These are phyloP conservation scores for Loripinus fragilis DNA, from an alignment of 2,888 invertebrate genomes.

Conservation along the genomic window DNA sequence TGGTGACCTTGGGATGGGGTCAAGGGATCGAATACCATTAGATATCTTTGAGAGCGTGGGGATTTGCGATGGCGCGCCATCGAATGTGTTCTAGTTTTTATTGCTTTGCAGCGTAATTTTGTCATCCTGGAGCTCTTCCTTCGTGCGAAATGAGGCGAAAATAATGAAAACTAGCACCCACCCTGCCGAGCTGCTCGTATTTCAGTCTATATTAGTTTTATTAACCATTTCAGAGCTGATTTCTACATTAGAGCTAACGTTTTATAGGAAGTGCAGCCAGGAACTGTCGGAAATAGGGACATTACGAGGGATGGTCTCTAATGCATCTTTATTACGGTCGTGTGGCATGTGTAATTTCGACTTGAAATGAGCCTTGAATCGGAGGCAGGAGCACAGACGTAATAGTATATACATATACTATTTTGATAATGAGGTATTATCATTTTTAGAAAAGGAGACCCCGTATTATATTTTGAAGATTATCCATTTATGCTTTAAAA, in stretches of 20 bases:
- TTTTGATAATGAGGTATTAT: too few relatives aligned
- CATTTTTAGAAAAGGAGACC: too few relatives aligned
- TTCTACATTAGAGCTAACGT: constrained; percentile 6
- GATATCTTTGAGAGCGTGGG: too few relatives aligned
- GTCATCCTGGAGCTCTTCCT: constrained; percentile 2
- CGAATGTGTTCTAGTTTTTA: too few relatives aligned
- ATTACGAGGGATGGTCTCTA: constrained; percentile 1
- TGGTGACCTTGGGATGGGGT: too few relatives aligned
- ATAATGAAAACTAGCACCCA: constrained; percentile 18
- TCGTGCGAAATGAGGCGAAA: constrained; percentile 14
- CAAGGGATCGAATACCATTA: too few relatives aligned
- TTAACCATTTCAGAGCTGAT: constrained; percentile 9
- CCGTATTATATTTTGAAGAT: too few relatives aligned
- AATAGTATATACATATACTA: too few relatives aligned
- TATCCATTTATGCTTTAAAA: too few relatives aligned
- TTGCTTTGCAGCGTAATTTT: constrained; percentile 1
- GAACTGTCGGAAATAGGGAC: constrained; percentile 15
- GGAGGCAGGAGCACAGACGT: too few relatives aligned
- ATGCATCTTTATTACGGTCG: constrained; percentile 6
- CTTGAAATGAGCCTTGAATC: too few relatives aligned
- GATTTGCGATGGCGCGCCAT: too few relatives aligned
- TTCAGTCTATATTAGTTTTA: constrained; percentile 20
- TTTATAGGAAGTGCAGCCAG: constrained; percentile 15
- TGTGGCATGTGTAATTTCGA: not conserved
- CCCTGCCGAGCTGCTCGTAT: constrained; percentile 5